phyloP scores from a whole-genome alignment of 2,888 invertebrate species.

The Eupithecia pulchellata region DNA sequence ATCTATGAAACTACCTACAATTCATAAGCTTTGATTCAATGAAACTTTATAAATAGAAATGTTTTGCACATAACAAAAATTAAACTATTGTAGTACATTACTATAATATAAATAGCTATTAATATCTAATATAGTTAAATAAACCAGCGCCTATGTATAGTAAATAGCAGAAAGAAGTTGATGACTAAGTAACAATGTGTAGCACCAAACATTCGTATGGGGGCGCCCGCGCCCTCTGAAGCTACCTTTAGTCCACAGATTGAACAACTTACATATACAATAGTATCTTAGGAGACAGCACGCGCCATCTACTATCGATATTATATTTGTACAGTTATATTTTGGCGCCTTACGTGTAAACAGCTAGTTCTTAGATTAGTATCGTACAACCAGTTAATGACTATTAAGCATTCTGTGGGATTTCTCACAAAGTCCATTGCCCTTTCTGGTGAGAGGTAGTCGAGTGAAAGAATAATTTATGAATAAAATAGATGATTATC shows the following conservation, averaged over 20 bases:
- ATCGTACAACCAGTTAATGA: slow-evolving; percentile 5
- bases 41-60: neutral
- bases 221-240: slow-evolving; percentile 3
- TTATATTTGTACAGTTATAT: slow-evolving; percentile 22
- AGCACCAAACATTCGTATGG: slow-evolving; percentile 31
- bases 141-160: neutral
- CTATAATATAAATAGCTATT: neutral
- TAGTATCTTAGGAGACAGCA: neutral
- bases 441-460: neutral
- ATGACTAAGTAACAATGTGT: neutral
- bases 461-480: neutral
- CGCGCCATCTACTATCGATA: neutral
- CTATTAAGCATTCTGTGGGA: neutral
- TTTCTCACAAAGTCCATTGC: neutral
- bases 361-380: neutral
- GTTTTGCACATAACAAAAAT: neutral
- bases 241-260: neutral
- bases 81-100: neutral
- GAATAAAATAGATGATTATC: neutral
- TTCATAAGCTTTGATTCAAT: neutral
- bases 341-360: slow-evolving; percentile 21
- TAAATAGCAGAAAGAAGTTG: neutral
- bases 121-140: neutral
- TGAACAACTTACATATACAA: neutral
- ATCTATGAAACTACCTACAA: slow-evolving; percentile 5